Base-by-base conservation (phyloP, 2,888 invertebrate species). In the Fissipunctia ypsillon region DNA sequence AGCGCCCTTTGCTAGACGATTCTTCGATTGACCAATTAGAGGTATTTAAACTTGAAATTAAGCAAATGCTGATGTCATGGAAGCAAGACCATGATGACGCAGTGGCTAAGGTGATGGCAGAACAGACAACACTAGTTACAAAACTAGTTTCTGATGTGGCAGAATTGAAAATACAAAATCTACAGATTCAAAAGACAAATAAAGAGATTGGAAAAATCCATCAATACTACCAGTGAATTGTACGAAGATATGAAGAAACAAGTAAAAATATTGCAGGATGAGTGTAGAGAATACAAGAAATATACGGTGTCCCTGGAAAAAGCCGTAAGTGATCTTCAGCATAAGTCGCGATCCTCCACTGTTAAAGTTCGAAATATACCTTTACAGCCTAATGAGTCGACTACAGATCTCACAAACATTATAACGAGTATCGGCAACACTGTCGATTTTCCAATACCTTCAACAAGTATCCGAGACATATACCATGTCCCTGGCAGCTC, bases 51-150 rank as follows among this genome's bases (percentile, higher is more conserved):
- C n/a, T n/a, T n/a, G n/a, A n/a, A n/a, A n/a, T n/a, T n/a, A n/a
- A n/a, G n/a, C n/a, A n/a, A n/a, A n/a, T n/a, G n/a, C n/a, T n/a
- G n/a, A n/a, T n/a, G n/a, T n/a, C n/a, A n/a, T n/a, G n/a, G n/a
- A n/a, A n/a, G n/a, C n/a, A n/a, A n/a, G n/a, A n/a, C n/a, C n/a
- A n/a, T n/a, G n/a, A n/a, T n/a, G n/a, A n/a, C n/a, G n/a, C n/a
- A n/a, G n/a, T n/a, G n/a, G n/a, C n/a, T n/a, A n/a, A n/a, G n/a
- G 35, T 59, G 16, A 45, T 68, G 67, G 57, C 43, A 14, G 57
- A 68, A 45, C 57, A 68, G 25, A 45, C 45, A 35, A 25, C n/a
- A 4, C 45, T 67, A n/a, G 45, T 67, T 31, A 57, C 67, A 19
- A 67, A 57, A 28, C 38, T 52, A 19, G 25, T 65, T 41, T 52